A percentile compares a stretch with the other conserved stretches of the same genome.
phyloP scores from a whole-genome alignment of 2,797 vertebrate genomes.

The Poeciliopsis presidionis region DNA sequence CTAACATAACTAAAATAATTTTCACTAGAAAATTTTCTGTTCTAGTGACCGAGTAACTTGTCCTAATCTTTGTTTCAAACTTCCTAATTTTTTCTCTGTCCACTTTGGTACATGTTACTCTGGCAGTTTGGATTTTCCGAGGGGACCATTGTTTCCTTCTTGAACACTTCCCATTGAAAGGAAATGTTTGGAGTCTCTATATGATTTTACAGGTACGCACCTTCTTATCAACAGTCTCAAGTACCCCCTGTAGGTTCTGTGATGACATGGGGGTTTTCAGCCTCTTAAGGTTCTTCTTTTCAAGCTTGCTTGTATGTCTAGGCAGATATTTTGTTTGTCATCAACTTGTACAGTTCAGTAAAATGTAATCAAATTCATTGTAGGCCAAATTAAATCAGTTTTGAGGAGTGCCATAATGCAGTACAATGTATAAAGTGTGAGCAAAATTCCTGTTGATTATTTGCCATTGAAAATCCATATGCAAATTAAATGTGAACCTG shows the following conservation, averaged over 20 bases:
- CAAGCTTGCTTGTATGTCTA: not conserved
- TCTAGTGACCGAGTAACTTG: not conserved
- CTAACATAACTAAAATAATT: too few relatives aligned
- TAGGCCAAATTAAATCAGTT: not conserved
- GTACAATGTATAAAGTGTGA: not conserved
- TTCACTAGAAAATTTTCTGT: not conserved
- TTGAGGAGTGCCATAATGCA: not conserved
- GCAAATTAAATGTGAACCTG: conserved; percentile 45
- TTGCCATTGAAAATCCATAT: conserved; percentile 30
- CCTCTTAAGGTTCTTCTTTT: not conserved
- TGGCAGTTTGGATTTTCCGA: not conserved
- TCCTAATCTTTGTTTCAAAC: not conserved
- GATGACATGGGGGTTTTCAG: not conserved
- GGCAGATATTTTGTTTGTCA: not conserved
- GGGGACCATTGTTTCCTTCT: not conserved
- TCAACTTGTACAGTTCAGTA: not conserved
- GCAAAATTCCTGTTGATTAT: not conserved
- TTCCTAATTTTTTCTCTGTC: not conserved
- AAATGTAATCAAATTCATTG: not conserved
- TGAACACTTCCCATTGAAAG: not conserved
- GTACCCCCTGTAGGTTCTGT: not conserved
- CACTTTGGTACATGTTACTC: not conserved
- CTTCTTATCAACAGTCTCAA: not conserved
- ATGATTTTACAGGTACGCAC: not conserved
- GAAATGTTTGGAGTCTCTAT: not conserved